These are phyloP conservation scores for Amphiprion percula DNA, from an alignment of 2,113 vertebrate species.

Conservation along the genomic window DNA sequence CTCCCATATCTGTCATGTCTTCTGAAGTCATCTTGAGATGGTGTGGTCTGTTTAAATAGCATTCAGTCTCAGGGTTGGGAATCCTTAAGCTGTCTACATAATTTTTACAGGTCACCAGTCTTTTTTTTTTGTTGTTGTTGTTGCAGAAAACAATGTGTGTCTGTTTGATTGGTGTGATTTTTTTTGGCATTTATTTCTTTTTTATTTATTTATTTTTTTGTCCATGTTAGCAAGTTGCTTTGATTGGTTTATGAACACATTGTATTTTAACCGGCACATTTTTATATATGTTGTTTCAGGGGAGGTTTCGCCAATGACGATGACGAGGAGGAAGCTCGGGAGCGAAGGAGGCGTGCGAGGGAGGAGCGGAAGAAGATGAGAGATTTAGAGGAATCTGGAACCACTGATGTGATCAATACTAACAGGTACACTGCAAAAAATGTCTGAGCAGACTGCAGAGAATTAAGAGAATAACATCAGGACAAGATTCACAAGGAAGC, in stretches of 20 bases:
- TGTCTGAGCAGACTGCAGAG: not conserved
- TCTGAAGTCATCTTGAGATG: not conserved
- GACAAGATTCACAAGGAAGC: too few relatives aligned
- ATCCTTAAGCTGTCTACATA: too few relatives aligned
- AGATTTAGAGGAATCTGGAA: conserved; percentile 85
- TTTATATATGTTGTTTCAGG: conserved; percentile 76
- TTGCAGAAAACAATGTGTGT: too few relatives aligned
- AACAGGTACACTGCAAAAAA: conserved; percentile 86
- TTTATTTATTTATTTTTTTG: too few relatives aligned
- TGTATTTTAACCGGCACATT: not conserved
- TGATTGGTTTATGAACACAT: not conserved
- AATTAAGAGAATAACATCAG: not conserved
- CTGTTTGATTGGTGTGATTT: too few relatives aligned
- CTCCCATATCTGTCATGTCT: not conserved
- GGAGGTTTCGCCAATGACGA: conserved; percentile 87
- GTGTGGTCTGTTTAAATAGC: not conserved
- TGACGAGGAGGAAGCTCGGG: conserved; percentile 93
- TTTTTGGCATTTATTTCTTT: too few relatives aligned
- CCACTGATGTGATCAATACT: conserved; percentile 84
- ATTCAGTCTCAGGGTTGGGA: not conserved
- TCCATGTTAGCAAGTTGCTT: not conserved
- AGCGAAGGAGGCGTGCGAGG: conserved; percentile 91
- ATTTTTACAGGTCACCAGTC: too few relatives aligned
- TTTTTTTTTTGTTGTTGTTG: too few relatives aligned
- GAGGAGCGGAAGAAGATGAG: conserved; percentile 90